A percentile compares a stretch with the other conserved stretches of the same genome.
Conservation (phyloP, 2,113 vertebrate genomes). For the Microcebus murinus region DNA sequence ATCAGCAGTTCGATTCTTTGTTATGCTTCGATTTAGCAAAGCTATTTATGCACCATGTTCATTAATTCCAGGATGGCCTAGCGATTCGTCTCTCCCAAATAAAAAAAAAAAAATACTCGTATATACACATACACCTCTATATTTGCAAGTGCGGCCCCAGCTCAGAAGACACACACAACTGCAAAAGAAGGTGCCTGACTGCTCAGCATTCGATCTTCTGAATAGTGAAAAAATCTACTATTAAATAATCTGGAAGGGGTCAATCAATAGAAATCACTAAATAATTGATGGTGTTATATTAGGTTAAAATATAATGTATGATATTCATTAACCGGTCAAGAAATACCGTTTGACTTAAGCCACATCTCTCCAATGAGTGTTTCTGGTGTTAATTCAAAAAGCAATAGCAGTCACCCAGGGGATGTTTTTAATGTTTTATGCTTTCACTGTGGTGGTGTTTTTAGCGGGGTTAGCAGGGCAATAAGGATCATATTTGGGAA, state of each 20-base stretch:
- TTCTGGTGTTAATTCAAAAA: slow-evolving; percentile 65
- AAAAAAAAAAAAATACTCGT: background rate
- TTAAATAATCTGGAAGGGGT: slow-evolving; percentile 41
- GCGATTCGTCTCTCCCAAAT: background rate
- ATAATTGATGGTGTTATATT: slow-evolving; percentile 43
- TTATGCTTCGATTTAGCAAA: slow-evolving; percentile 62
- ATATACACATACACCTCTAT: background rate
- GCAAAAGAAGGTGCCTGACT: background rate
- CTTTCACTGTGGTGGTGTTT: slow-evolving; percentile 1
- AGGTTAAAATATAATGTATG: slow-evolving; percentile 59
- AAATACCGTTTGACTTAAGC: slow-evolving; percentile 39
- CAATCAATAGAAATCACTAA: slow-evolving; percentile 72
- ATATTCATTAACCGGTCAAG: background rate
- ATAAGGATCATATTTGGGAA: slow-evolving; percentile 60
- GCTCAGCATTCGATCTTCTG: background rate
- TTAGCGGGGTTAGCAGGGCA: slow-evolving; percentile 53
- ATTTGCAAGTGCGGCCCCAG: background rate
- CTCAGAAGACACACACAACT: background rate
- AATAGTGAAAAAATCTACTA: slow-evolving; percentile 67
- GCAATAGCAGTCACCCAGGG: slow-evolving; percentile 27
- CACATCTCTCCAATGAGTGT: slow-evolving; percentile 21
- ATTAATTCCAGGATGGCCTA: slow-evolving; percentile 69
- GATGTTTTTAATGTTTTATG: slow-evolving; percentile 50
- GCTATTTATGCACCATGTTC: slow-evolving; percentile 34
- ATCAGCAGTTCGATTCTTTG: slow-evolving; percentile 68